A percentile compares a stretch with the other conserved stretches of the same genome.
These are phyloP conservation scores for Tyrannus savana DNA, from an alignment of 2,113 vertebrate genomes.

Conservation along the genomic window DNA sequence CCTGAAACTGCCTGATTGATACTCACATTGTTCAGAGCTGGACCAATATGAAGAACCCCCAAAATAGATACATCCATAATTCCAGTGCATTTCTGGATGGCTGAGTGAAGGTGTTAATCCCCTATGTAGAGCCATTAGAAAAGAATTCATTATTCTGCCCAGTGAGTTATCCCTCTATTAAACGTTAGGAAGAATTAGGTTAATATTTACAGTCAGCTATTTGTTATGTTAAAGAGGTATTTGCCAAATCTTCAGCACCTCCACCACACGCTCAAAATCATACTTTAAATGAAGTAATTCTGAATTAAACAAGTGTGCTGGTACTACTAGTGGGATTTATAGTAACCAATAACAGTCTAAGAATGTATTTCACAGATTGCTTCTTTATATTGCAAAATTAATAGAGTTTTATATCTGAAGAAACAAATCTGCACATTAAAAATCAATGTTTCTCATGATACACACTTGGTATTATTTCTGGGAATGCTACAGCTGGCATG, in stretches of 20 bases:
- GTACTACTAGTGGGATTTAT: slow-evolving; percentile 59
- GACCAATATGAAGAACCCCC: not conserved
- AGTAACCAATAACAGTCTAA: slow-evolving; percentile 45
- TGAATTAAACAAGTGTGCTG: slow-evolving; percentile 67
- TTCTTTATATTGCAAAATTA: slow-evolving; percentile 74
- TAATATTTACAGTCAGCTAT: slow-evolving; percentile 67
- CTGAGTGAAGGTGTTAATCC: slow-evolving; percentile 35
- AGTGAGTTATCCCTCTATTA: slow-evolving; percentile 64
- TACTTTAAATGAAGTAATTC: slow-evolving; percentile 68
- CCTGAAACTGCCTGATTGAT: not conserved
- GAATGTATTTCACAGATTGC: slow-evolving; percentile 69
- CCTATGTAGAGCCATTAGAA: not conserved
- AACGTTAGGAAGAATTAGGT: slow-evolving; percentile 43
- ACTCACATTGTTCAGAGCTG: not conserved
- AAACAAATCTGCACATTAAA: slow-evolving; percentile 76
- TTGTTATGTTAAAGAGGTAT: slow-evolving; percentile 57
- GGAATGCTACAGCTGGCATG: slow-evolving; percentile 72
- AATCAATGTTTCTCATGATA: slow-evolving; percentile 74
- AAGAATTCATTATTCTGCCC: slow-evolving; percentile 59
- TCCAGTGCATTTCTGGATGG: not conserved
- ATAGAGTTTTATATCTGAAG: slow-evolving; percentile 73
- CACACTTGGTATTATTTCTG: slow-evolving; percentile 73
- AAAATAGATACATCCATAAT: not conserved
- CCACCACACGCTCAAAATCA: slow-evolving; percentile 39
- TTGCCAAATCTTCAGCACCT: slow-evolving; percentile 66